Evolutionary conservation across 2,888 invertebrate species (phyloP), one percentile per base, ranked within the genome.

Genomic region (Pollenia amentaria): DNA sequence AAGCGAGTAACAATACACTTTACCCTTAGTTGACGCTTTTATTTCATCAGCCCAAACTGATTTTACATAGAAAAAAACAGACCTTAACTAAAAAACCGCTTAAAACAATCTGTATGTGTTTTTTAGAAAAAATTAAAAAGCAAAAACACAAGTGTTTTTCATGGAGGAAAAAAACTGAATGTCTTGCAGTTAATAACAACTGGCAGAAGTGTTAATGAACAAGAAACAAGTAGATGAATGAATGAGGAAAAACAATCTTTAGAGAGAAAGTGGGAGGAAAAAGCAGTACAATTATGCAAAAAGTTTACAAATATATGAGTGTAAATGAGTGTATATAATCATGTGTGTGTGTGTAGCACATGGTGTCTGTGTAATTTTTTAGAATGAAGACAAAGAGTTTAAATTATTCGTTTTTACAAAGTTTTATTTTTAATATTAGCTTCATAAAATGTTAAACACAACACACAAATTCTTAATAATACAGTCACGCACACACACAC

Each of bases 401-500:
- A 81, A 87, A 87, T 84, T 85, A 88, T 81, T 81, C 75, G 78
- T 82, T 84, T 72, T 72, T 62, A 62, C 64, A 79, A 85, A 77
- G 48, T 76, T 65, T 48, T 29, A 6, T 40, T 73, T 80, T 76
- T 69, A 67, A 69, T 77, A 87, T 87, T 87, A 77, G 87, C 87
- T 72, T 77, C 80, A 84, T 87, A 84, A 80, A 84, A 80, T 73
- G 72, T 77, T 55, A 48, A 70, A 64, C 64, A 75, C 69, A 79
- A 73, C 76, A 67, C 42, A 64, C n/a, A 64, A 42, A 42, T 12
- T 29, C 73, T 53, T 14, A 55, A 29, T 29, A 3, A 29, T 6
- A 29, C 29, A 29, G 29, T 6, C 16, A 70, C 18, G 44, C 12
- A 85, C 46, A 60, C 44, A 40, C 51, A 46, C 57, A 12, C 8